These are phyloP conservation scores for Pentalonia nigronervosa DNA, from an alignment of 1,140 invertebrate genomes.

Conservation along the genomic window DNA sequence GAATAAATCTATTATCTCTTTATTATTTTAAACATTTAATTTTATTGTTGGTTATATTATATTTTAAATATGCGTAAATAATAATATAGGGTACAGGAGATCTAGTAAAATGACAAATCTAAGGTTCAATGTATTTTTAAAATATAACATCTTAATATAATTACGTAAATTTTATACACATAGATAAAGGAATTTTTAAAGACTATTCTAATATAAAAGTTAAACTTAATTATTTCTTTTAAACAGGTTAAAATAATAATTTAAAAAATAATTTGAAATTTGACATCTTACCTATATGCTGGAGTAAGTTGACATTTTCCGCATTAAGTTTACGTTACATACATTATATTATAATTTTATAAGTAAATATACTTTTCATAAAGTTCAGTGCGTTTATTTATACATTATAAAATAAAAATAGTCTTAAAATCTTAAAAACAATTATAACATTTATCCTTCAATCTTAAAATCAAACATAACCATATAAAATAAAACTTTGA, in stretches of 20 bases:
- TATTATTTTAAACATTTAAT: not conserved
- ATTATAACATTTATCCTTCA: not conserved
- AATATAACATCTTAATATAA: not conserved
- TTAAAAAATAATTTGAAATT: not conserved
- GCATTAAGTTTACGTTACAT: not conserved
- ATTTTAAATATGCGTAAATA: not conserved
- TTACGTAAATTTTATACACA: conserved; percentile 9
- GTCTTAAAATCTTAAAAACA: not conserved
- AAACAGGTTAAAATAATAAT: not conserved
- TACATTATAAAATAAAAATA: not conserved
- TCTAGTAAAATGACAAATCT: not conserved
- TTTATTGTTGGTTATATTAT: not conserved
- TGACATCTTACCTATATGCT: not conserved
- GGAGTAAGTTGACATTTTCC: conserved; percentile 12
- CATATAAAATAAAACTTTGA: no score
- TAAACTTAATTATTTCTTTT: not conserved
- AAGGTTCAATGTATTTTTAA: not conserved
- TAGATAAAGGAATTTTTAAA: conserved; percentile 31
- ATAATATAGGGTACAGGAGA: not conserved
- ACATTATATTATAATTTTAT: not conserved
- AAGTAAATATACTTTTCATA: not conserved
- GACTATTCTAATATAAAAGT: conserved; percentile 12
- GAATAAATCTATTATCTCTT: not conserved
- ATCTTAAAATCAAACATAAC: not conserved
- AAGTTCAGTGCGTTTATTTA: not conserved